Evolutionary conservation across 2,113 vertebrate species (phyloP), one percentile per base, ranked within the genome.

Genomic region (Apaloderma vittatum): DNA sequence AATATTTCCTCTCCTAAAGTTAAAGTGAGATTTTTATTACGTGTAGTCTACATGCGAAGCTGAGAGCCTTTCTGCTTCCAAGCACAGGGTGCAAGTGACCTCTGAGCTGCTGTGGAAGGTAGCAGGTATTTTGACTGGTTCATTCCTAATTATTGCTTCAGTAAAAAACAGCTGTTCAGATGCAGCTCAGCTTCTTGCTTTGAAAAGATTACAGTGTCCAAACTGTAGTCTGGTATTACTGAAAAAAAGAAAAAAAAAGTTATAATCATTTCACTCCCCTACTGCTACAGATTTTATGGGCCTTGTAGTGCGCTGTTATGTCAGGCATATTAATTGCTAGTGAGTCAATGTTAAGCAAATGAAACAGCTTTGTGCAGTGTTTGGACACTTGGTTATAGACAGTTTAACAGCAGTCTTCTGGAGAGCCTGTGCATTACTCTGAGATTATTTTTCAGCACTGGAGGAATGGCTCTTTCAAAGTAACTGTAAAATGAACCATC

Each of bases 151-250:
- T 95, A 93, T 93, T 95, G 81, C 91, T 97, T 95, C 81, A 93
- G 96, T 93, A 97, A 97, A 96, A 95, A 97, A 97, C 96, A 97
- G 94, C 96, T 97, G 97, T 88, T 95, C 96, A 75, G 91, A 93
- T 72, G 62, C 92, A 65, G 82, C 93, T 91, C 94, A 94, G 82
- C 92, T 86, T 86, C 91, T 93, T 89, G 86, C 93, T 97, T 96
- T 95, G 94, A 93, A 97, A 97, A 97, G 91, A 97, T 91, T 93
- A 79, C 85, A 94, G 88, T 93, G 89, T 91, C 89, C 86, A 83
- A 96, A 93, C 79, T 91, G 83, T 90, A 96, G 95, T 86, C 75
- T 94, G 71, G 59, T 92, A 67, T 97, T 93, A 91, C 20, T 93
- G 93, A 93, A 90, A 96, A 94, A 85, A 66, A 26, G 54, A 77